Conservation (phyloP, 1,140 invertebrate genomes). For the Euura lappo region DNA sequence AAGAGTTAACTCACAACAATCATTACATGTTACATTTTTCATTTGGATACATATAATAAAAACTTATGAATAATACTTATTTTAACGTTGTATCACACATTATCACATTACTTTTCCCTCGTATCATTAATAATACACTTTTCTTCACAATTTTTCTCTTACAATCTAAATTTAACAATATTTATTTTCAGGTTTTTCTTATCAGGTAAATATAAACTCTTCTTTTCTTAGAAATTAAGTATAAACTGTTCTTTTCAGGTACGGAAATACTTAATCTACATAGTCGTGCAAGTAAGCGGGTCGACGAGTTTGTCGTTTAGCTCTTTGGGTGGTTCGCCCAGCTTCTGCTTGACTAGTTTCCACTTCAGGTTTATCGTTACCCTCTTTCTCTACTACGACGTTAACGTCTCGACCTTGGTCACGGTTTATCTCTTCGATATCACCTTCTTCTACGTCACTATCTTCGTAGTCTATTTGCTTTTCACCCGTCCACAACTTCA, state of each 20-base stretch:
- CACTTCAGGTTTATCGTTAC: not conserved
- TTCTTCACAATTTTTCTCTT: too few relatives aligned
- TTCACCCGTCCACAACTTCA: slow-evolving; percentile 22
- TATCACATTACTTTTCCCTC: too few relatives aligned
- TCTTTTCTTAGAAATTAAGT: not conserved
- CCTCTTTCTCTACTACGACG: not conserved
- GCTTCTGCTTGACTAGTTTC: not conserved
- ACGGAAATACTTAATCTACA: too few relatives aligned
- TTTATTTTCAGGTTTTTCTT: not conserved
- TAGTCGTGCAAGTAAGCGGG: too few relatives aligned
- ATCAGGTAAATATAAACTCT: not conserved
- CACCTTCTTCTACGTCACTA: too few relatives aligned
- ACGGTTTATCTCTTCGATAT: too few relatives aligned
- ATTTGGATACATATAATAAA: not conserved
- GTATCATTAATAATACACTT: too few relatives aligned
- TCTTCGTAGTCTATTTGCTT: too few relatives aligned
- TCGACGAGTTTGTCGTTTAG: not conserved
- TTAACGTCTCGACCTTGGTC: too few relatives aligned
- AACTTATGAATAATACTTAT: not conserved
- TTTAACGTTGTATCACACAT: not conserved
- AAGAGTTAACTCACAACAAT: too few relatives aligned
- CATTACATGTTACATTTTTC: too few relatives aligned
- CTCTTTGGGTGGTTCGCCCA: not conserved
- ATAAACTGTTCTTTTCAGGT: not conserved
- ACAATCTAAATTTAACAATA: not conserved